Evolutionary conservation across 1,140 invertebrate species (phyloP).

Genomic region (Eumaeus atala): DNA sequence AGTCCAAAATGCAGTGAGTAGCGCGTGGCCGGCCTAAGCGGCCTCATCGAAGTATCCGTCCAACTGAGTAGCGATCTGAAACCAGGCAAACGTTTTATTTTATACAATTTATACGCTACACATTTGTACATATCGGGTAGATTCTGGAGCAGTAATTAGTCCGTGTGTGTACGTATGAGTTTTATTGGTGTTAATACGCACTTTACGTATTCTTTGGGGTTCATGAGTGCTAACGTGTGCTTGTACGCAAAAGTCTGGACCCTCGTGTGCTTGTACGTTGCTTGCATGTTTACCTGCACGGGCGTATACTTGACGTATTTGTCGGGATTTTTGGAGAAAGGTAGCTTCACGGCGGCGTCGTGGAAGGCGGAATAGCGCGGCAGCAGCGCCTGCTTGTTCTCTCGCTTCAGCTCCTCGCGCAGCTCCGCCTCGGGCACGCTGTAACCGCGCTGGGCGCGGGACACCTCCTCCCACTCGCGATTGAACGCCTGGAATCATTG

Average conservation of each 20-base stretch:
- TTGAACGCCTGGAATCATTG: slow-evolving; percentile 91
- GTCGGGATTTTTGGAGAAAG: slow-evolving; percentile 94
- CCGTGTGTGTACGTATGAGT: too few relatives aligned
- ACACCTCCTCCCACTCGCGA: slow-evolving; percentile 94
- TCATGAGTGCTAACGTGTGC: too few relatives aligned
- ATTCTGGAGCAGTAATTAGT: too few relatives aligned
- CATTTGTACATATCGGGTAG: too few relatives aligned
- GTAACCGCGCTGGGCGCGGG: slow-evolving; percentile 90
- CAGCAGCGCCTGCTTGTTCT: slow-evolving; percentile 89
- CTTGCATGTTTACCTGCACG: slow-evolving; percentile 74
- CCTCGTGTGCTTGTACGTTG: not conserved
- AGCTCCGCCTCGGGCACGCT: slow-evolving; percentile 94
- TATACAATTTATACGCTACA: too few relatives aligned
- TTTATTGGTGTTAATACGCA: too few relatives aligned
- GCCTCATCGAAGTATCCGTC: slow-evolving; percentile 63
- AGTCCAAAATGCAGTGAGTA: slow-evolving; percentile 15
- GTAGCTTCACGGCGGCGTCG: slow-evolving; percentile 80
- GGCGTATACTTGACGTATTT: slow-evolving; percentile 96
- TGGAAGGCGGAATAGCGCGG: slow-evolving; percentile 89
- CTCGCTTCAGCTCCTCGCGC: slow-evolving; percentile 86
- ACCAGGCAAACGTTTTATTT: not conserved
- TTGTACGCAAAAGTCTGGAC: too few relatives aligned
- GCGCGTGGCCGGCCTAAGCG: slow-evolving; percentile 29
- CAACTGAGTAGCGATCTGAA: slow-evolving; percentile 53
- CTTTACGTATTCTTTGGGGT: too few relatives aligned